These are phyloP conservation scores for Gnathonemus longibarbis DNA, from an alignment of 2,113 vertebrate species.

Conservation along the genomic window DNA sequence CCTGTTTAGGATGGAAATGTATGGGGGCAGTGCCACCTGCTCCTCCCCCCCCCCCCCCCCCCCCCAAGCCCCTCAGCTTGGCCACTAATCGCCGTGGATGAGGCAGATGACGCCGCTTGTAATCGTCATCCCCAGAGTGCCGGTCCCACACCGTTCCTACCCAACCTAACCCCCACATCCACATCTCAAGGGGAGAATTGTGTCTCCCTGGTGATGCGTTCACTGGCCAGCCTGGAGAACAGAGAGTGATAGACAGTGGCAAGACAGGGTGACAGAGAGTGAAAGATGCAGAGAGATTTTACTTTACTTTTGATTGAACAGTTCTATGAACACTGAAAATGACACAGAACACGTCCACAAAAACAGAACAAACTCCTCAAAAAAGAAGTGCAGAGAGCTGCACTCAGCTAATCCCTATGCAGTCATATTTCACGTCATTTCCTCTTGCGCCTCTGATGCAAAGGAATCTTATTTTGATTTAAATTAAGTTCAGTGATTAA, in stretches of 20 bases:
- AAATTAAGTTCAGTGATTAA: neutral
- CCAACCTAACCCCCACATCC: neutral
- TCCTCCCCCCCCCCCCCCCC: neutral
- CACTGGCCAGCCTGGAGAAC: slow-evolving; percentile 33
- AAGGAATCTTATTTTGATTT: neutral
- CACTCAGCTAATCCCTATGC: neutral
- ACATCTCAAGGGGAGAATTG: slow-evolving; percentile 8
- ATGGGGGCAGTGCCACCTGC: slow-evolving; percentile 45
- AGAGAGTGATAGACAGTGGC: neutral
- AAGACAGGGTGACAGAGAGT: neutral
- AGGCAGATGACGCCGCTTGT: slow-evolving; percentile 46
- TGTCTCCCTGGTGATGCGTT: slow-evolving; percentile 46
- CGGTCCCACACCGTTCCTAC: slow-evolving; percentile 29
- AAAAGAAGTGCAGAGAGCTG: neutral
- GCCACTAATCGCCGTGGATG: slow-evolving; percentile 54
- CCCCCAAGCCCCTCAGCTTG: slow-evolving; percentile 39
- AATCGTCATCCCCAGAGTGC: slow-evolving; percentile 53
- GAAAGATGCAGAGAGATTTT: neutral
- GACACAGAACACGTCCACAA: neutral
- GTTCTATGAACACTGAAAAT: neutral
- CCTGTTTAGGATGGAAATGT: slow-evolving; percentile 32
- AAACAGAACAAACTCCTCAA: neutral
- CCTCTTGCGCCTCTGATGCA: neutral
- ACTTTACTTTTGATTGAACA: slow-evolving; percentile 10
- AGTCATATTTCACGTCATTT: neutral